A percentile compares a stretch with the other conserved stretches of the same genome.
Conservation (phyloP, 2,888 invertebrate genomes). For the Pseudococcus longispinus region DNA sequence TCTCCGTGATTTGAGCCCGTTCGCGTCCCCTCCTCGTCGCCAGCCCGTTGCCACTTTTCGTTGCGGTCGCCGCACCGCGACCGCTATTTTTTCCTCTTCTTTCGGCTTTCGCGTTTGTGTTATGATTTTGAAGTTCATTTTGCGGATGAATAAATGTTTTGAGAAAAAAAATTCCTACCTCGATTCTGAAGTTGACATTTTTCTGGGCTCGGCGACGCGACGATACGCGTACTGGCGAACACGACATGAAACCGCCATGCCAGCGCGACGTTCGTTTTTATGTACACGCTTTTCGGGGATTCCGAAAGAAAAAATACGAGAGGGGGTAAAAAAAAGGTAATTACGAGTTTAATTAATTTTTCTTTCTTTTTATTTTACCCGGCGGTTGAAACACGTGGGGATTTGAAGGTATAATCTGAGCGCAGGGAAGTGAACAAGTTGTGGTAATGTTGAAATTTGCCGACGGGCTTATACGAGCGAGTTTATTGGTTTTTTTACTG, state of each 20-base stretch:
- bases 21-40: background rate
- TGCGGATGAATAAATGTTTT: slow-evolving; percentile 18
- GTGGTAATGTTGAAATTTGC: no score
- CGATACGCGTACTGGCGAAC: background rate
- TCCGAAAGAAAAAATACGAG: background rate
- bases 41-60: background rate
- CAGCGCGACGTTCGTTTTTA: background rate
- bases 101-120: background rate
- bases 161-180: background rate
- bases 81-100: background rate
- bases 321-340: background rate
- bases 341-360: slow-evolving; percentile 13
- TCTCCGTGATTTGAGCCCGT: background rate
- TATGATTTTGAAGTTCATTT: slow-evolving; percentile 24
- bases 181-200: slow-evolving; percentile 19
- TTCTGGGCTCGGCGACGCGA: background rate
- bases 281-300: background rate
- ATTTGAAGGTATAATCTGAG: background rate
- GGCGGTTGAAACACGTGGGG: background rate
- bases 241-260: background rate
- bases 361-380: background rate
- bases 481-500: no score
- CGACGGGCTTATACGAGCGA: no score
- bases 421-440: background rate
- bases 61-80: background rate